These are phyloP conservation scores for Neotoxoptera formosana DNA, from an alignment of 1,140 invertebrate species.

Conservation along the genomic window DNA sequence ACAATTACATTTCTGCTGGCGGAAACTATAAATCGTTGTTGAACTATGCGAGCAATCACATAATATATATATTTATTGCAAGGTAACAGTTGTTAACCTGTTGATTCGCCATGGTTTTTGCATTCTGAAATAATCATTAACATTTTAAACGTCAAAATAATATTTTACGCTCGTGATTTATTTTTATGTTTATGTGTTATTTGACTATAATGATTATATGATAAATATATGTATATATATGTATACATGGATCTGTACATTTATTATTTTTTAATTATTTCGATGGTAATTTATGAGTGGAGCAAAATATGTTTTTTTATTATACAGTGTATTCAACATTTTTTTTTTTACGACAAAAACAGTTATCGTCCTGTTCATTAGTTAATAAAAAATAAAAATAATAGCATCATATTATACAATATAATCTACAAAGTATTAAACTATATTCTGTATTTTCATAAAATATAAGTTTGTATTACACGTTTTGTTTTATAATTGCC, in stretches of 20 bases:
- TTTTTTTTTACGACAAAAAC: background rate
- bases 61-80: background rate
- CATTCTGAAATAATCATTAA: background rate
- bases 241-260: background rate
- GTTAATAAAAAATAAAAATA: background rate
- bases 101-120: background rate
- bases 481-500: background rate
- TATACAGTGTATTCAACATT: background rate
- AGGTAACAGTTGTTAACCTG: background rate
- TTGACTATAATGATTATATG: background rate
- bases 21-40: background rate
- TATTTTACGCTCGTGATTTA: background rate
- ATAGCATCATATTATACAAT: background rate
- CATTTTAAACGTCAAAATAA: background rate
- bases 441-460: background rate
- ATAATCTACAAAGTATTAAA: background rate
- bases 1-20: background rate
- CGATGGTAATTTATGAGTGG: background rate
- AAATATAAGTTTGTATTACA: background rate
- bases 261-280: constrained; percentile 19
- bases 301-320: background rate
- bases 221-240: background rate
- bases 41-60: background rate
- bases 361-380: background rate
- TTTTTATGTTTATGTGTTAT: background rate